These are phyloP conservation scores for Pelobates cultripes DNA, from an alignment of 2,797 vertebrate species.

Conservation along the genomic window DNA sequence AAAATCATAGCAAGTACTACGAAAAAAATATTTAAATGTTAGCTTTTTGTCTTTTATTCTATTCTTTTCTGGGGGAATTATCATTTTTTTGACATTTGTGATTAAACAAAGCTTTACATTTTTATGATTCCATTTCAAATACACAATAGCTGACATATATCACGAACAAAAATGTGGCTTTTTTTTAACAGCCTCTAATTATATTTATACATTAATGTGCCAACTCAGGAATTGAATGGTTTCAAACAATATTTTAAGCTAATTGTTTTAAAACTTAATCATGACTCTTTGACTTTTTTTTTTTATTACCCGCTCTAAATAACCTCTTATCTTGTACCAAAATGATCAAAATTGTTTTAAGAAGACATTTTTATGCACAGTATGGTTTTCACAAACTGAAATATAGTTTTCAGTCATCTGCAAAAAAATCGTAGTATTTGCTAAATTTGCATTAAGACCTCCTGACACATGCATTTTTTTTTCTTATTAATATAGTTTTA, in stretches of 20 bases:
- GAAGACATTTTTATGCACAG: neutral
- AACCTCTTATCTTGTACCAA: conserved; percentile 56
- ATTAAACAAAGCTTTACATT: conserved; percentile 78
- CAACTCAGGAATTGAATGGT: conserved; percentile 66
- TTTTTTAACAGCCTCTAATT: conserved; percentile 67
- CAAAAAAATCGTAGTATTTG: no score
- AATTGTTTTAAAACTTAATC: conserved; percentile 74
- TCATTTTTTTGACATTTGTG: conserved; percentile 77
- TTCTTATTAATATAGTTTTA: no score
- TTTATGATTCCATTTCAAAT: conserved; percentile 77
- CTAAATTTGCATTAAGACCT: no score
- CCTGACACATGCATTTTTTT: no score
- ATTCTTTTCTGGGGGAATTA: conserved; percentile 70
- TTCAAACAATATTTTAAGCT: conserved; percentile 75
- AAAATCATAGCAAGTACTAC: conserved; percentile 68
- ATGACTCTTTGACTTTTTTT: conserved; percentile 63
- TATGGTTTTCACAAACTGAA: neutral
- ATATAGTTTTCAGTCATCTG: no score
- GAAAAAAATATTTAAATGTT: conserved; percentile 73
- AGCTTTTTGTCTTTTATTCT: conserved; percentile 72
- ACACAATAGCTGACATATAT: conserved; percentile 76
- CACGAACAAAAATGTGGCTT: conserved; percentile 68
- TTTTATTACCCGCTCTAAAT: conserved; percentile 65
- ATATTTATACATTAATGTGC: conserved; percentile 77
- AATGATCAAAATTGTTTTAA: conserved; percentile 7